Evolutionary conservation across 2,113 vertebrate genomes (phyloP).

Genomic region (Oenanthe oenanthe): DNA sequence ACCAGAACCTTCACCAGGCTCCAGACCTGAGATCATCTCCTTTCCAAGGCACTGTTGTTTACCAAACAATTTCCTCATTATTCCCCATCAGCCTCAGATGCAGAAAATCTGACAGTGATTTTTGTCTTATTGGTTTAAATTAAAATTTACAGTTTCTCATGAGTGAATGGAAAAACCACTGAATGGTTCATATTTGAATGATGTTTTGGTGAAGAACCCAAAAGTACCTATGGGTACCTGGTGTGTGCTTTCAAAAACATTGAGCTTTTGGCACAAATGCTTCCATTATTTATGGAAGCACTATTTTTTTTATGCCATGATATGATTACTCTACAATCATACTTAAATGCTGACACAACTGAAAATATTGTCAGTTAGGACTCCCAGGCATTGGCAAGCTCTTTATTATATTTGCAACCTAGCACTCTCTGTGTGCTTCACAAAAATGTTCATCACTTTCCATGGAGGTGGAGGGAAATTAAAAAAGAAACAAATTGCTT

Average conservation of each 20-base stretch:
- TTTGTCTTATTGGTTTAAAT: constrained; percentile 25
- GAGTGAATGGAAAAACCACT: not conserved
- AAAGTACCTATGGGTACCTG: constrained; percentile 8
- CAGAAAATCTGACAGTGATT: not conserved
- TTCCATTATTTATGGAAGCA: not conserved
- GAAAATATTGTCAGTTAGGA: constrained; percentile 72
- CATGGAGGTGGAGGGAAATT: constrained; percentile 10
- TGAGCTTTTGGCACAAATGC: constrained; percentile 22
- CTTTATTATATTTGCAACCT: constrained; percentile 69
- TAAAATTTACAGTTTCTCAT: constrained; percentile 27
- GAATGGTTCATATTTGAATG: constrained; percentile 43
- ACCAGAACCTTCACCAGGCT: not conserved
- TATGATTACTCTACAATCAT: constrained; percentile 67
- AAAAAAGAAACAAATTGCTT: constrained; percentile 47
- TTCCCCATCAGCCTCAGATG: constrained; percentile 22
- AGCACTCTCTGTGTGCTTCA: constrained; percentile 62
- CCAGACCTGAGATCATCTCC: not conserved
- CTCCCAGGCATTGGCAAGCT: constrained; percentile 70
- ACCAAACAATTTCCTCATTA: constrained; percentile 31
- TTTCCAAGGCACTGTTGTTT: constrained; percentile 5
- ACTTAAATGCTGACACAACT: constrained; percentile 73
- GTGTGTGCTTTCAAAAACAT: constrained; percentile 31
- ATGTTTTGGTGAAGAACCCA: not conserved
- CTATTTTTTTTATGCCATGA: not conserved
- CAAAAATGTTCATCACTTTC: constrained; percentile 57